These are phyloP conservation scores for Lepilemur ruficaudatus DNA, from an alignment of 2,797 vertebrate species.

Conservation along the genomic window DNA sequence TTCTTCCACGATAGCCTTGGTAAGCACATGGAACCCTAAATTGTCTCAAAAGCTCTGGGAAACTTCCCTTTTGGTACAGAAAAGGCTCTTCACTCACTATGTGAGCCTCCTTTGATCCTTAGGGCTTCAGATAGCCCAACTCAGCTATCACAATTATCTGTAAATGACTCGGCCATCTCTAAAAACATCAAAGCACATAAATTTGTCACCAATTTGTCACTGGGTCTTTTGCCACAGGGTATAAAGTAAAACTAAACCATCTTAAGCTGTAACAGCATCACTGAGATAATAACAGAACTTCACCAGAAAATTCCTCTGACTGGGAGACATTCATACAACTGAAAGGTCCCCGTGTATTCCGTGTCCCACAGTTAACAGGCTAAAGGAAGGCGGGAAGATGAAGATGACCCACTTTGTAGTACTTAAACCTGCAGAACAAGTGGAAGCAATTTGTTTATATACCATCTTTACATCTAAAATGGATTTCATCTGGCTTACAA, in stretches of 20 bases:
- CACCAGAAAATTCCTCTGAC: neutral
- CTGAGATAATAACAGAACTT: neutral
- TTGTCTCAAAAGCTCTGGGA: neutral
- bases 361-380: neutral
- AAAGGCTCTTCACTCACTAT: neutral
- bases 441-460: neutral
- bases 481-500: neutral
- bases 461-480: neutral
- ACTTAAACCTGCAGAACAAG: neutral
- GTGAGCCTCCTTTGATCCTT: neutral
- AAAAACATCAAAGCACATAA: neutral
- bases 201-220: neutral
- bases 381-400: neutral
- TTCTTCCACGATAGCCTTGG: neutral
- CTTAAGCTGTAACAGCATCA: neutral
- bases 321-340: neutral
- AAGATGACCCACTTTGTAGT: neutral
- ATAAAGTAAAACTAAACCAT: neutral
- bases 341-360: neutral
- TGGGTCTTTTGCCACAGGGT: neutral
- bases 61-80: neutral
- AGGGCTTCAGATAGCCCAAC: neutral
- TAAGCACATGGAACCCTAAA: fast-evolving
- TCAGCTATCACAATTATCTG: neutral
- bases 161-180: neutral